phyloP scores from a whole-genome alignment of 2,113 vertebrate species.

The Poicephalus meyeri region DNA sequence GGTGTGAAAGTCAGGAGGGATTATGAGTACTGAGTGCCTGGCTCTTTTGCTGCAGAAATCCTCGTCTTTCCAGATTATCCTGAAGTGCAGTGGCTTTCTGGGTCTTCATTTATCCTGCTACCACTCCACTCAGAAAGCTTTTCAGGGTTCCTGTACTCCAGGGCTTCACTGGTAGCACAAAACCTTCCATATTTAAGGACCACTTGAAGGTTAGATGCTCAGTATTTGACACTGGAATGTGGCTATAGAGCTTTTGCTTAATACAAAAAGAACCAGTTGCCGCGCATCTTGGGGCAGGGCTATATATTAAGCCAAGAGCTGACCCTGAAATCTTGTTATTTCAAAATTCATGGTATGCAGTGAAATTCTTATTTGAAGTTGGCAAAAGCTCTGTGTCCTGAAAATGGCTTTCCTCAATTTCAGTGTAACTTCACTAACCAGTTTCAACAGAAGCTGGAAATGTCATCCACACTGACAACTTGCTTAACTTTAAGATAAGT shows the following conservation, averaged over 20 bases:
- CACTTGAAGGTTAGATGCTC: neutral
- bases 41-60: neutral
- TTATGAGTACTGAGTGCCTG: constrained; percentile 33
- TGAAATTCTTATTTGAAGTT: neutral
- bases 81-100: neutral
- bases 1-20: constrained; percentile 50
- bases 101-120: constrained; percentile 29
- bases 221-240: neutral
- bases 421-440: neutral
- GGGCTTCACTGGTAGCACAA: neutral
- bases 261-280: neutral
- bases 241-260: neutral
- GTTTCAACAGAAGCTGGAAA: neutral
- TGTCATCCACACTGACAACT: neutral
- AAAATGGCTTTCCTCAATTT: neutral
- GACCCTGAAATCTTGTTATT: neutral
- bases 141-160: neutral
- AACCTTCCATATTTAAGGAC: neutral
- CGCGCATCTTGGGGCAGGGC: neutral
- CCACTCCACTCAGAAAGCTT: neutral
- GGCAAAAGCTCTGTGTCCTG: rapidly evolving
- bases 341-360: neutral
- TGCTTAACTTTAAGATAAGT: neutral
- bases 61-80: neutral
- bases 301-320: rapidly evolving